A percentile compares a stretch with the other conserved stretches of the same genome.
Evolutionary conservation across 2,797 vertebrate genomes (phyloP).

Genomic region (Leptatherina wallacei): DNA sequence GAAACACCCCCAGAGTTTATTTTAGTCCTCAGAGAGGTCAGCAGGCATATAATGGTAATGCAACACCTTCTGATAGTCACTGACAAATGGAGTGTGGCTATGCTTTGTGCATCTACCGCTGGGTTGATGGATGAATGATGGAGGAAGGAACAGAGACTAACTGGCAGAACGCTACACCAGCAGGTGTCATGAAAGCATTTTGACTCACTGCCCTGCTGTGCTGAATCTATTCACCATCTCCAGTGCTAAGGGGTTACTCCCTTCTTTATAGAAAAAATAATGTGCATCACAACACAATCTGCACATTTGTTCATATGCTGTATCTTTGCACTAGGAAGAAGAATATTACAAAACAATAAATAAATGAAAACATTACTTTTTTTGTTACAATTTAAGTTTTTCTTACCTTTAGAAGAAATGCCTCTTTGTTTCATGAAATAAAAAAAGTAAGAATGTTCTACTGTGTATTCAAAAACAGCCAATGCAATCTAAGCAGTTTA

Average conservation of each 20-base stretch:
- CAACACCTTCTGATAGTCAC: slow-evolving; percentile 60
- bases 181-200: slow-evolving; percentile 77
- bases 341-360: no score
- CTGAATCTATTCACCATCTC: slow-evolving; percentile 35
- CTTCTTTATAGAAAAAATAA: slow-evolving; percentile 28
- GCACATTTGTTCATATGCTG: slow-evolving; percentile 1
- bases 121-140: slow-evolving; percentile 67
- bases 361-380: neutral
- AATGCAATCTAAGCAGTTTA: slow-evolving; percentile 22
- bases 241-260: slow-evolving; percentile 30
- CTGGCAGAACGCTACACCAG: slow-evolving; percentile 60
- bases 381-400: neutral
- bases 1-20: slow-evolving; percentile 62
- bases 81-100: slow-evolving; percentile 60
- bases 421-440: slow-evolving; percentile 12
- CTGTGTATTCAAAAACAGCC: slow-evolving; percentile 28
- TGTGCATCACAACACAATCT: slow-evolving; percentile 17
- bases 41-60: slow-evolving; percentile 65
- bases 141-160: slow-evolving; percentile 36
- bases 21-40: slow-evolving; percentile 65
- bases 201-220: slow-evolving; percentile 53
- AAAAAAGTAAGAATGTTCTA: slow-evolving; percentile 4
- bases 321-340: neutral
- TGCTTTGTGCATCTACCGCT: slow-evolving; percentile 51
- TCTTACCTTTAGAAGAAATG: slow-evolving; percentile 1